phyloP scores from a whole-genome alignment of 1,140 invertebrate genomes.

The Orchesella cincta region DNA sequence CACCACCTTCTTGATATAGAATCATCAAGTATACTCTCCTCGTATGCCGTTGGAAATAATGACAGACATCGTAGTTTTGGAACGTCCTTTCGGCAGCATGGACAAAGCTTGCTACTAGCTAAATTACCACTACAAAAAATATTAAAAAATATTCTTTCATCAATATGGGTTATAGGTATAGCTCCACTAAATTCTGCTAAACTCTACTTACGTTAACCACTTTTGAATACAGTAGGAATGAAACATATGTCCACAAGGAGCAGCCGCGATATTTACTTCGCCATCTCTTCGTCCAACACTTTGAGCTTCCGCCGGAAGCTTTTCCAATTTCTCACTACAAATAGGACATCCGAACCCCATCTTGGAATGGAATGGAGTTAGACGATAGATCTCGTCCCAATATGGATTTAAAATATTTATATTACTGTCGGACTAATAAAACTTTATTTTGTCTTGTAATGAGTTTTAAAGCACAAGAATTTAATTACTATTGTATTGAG shows the following conservation, averaged over 20 bases:
- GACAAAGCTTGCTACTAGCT: conserved; percentile 5
- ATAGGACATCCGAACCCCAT: conserved; percentile 31
- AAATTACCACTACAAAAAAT: not conserved
- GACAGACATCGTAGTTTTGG: conserved; percentile 3
- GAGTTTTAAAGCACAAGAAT: no score
- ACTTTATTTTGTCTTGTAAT: no score
- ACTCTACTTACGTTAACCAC: conserved; percentile 32
- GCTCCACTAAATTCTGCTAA: no score
- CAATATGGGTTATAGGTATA: not conserved
- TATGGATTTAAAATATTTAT: no score
- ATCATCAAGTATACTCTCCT: conserved; percentile 2
- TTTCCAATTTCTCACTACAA: conserved; percentile 35
- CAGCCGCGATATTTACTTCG: conserved; percentile 27
- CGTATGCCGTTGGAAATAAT: not conserved
- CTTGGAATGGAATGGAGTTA: no score
- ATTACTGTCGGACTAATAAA: no score
- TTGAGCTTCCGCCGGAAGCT: conserved; percentile 18
- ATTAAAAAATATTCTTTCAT: not conserved
- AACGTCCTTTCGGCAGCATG: conserved; percentile 13
- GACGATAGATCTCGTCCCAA: no score
- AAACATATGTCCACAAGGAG: conserved; percentile 36
- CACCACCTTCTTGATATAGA: not conserved
- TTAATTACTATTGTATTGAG: no score
- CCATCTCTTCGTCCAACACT: not conserved
- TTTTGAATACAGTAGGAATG: conserved; percentile 40